phyloP scores from a whole-genome alignment of 2,113 vertebrate species.

The Callocephalon fimbriatum region DNA sequence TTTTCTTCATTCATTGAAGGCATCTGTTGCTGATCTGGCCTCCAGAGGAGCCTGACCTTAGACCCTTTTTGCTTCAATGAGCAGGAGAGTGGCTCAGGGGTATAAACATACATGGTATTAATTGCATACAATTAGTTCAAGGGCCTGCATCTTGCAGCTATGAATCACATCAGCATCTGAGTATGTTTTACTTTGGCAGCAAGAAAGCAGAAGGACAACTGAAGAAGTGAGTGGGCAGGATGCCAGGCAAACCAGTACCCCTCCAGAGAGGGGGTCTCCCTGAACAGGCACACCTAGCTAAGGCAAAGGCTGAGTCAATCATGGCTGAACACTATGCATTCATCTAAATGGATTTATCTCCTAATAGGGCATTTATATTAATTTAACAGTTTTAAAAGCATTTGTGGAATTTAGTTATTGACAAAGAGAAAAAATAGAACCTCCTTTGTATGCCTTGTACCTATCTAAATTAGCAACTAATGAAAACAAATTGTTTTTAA shows the following conservation, averaged over 20 bases:
- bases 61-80: slow-evolving; percentile 25
- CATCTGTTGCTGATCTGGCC: slow-evolving; percentile 63
- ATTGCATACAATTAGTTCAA: slow-evolving; percentile 1
- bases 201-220: neutral
- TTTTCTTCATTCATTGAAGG: slow-evolving; percentile 38
- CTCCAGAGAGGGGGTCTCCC: neutral
- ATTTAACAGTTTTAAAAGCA: slow-evolving; percentile 57
- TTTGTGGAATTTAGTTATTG: slow-evolving; percentile 58
- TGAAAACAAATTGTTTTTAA: slow-evolving; percentile 83
- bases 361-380: neutral
- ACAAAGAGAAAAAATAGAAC: slow-evolving; percentile 43
- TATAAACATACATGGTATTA: neutral
- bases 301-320: neutral
- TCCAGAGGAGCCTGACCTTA: slow-evolving; percentile 17
- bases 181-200: neutral
- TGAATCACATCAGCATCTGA: neutral
- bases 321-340: neutral
- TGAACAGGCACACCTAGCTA: neutral
- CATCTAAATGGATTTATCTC: slow-evolving; percentile 46
- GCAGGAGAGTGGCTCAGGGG: neutral
- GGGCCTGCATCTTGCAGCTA: neutral
- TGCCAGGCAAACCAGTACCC: neutral
- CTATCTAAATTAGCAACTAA: slow-evolving; percentile 76
- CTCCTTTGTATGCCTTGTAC: slow-evolving; percentile 58
- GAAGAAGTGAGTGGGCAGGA: neutral